A percentile compares a stretch with the other conserved stretches of the same genome.
Evolutionary conservation across 2,113 vertebrate genomes (phyloP).

Genomic region (Onychostoma macrolepis): DNA sequence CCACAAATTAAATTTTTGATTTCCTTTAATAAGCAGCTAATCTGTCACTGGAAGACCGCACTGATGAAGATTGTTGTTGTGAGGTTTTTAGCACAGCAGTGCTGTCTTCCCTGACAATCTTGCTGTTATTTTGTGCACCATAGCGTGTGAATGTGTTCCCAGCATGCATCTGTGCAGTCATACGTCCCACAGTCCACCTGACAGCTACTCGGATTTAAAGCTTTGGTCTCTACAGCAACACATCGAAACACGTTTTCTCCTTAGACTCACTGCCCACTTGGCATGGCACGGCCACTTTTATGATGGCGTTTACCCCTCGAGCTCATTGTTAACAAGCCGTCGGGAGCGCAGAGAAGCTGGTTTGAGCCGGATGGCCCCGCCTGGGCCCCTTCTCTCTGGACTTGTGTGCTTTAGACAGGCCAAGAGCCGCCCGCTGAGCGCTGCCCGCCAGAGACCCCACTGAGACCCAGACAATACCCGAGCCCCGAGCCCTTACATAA

Average conservation of each 20-base stretch:
- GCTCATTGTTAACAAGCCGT: conserved; percentile 1
- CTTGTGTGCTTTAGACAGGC: conserved; percentile 64
- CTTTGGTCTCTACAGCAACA: conserved; percentile 1
- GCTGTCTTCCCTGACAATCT: not conserved
- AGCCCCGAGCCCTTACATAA: conserved; percentile 70
- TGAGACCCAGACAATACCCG: conserved; percentile 65
- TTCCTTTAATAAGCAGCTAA: not conserved
- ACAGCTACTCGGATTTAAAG: not conserved
- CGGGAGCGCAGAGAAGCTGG: not conserved
- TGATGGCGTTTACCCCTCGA: not conserved
- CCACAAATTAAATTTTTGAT: not conserved
- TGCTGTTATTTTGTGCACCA: not conserved
- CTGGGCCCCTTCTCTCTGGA: conserved; percentile 60
- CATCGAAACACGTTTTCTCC: not conserved
- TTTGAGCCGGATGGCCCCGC: conserved; percentile 11
- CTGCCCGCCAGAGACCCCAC: conserved; percentile 66
- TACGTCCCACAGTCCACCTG: not conserved
- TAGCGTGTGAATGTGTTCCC: not conserved
- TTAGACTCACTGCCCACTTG: not conserved
- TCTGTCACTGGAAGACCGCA: not conserved
- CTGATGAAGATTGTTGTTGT: not conserved
- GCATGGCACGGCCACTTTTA: not conserved
- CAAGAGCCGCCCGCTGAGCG: conserved; percentile 57
- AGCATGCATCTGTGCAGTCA: not conserved
- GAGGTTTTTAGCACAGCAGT: not conserved